Evolutionary conservation across 2,888 invertebrate genomes (phyloP).

Genomic region (Ectropis crepuscularia): DNA sequence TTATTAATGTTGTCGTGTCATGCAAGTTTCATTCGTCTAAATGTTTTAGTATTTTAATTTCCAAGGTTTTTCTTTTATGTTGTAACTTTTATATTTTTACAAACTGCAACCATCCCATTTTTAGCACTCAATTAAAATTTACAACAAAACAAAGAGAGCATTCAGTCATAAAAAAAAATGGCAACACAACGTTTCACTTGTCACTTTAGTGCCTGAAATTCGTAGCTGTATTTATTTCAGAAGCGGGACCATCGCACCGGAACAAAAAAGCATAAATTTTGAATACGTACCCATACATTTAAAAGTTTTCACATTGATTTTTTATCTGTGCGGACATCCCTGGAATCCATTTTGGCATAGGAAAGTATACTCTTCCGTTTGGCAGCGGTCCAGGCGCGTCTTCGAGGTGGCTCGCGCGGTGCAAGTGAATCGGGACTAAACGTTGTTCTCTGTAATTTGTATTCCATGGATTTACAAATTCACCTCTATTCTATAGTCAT

Average conservation of each 20-base stretch:
- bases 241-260: conserved; percentile 15
- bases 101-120: not conserved
- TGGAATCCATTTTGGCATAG: conserved; percentile 65
- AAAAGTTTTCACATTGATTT: conserved; percentile 50
- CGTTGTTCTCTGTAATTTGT: conserved; percentile 22
- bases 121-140: conserved; percentile 4
- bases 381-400: conserved; percentile 60
- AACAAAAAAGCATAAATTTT: conserved; percentile 39
- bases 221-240: conserved; percentile 15
- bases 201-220: conserved; percentile 22
- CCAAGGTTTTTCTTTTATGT: too few relatives aligned
- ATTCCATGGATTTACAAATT: conserved; percentile 21
- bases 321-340: conserved; percentile 50
- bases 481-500: not conserved
- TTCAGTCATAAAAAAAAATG: conserved; percentile 4
- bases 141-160: conserved; percentile 6
- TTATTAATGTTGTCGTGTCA: too few relatives aligned
- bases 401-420: conserved; percentile 49
- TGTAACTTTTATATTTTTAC: too few relatives aligned
- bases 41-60: too few relatives aligned
- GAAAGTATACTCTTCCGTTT: conserved; percentile 57
- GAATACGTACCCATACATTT: conserved; percentile 46
- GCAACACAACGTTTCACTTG: conserved; percentile 11
- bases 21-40: too few relatives aligned
- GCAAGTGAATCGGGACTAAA: conserved; percentile 46